These are phyloP conservation scores for Parazoanthus atlanticus DNA, from an alignment of 92 coral and sea anemone genomes.

Conservation along the genomic window DNA sequence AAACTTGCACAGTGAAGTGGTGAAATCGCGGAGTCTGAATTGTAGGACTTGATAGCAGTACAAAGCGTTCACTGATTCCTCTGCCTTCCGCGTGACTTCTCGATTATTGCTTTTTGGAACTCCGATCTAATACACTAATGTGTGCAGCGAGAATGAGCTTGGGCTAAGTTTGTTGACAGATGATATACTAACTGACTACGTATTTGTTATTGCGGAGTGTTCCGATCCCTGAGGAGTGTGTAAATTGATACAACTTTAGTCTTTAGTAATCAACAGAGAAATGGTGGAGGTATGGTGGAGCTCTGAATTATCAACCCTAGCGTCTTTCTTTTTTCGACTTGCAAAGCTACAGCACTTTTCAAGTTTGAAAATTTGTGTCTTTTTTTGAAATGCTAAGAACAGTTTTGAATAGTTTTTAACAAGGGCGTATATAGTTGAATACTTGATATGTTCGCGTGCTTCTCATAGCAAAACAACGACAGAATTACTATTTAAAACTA, in stretches of 20 bases:
- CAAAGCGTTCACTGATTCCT: too few species aligned
- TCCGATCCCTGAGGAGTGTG: too few species aligned
- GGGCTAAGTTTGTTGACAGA: neutral
- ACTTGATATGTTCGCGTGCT: neutral
- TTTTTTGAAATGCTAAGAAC: too few species aligned
- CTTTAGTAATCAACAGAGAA: neutral
- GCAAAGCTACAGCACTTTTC: neutral
- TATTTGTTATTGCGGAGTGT: too few species aligned
- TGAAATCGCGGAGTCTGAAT: too few species aligned
- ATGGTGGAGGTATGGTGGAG: too few species aligned
- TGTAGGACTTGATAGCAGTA: too few species aligned
- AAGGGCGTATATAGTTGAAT: neutral
- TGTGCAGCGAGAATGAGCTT: neutral
- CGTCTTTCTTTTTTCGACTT: too few species aligned
- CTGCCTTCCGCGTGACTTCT: neutral
- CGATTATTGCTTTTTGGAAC: neutral
- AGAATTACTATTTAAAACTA: neutral
- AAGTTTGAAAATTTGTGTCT: too few species aligned
- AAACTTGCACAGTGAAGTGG: too few species aligned
- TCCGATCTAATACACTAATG: neutral
- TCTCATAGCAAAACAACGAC: neutral
- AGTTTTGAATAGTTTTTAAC: neutral
- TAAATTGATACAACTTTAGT: neutral
- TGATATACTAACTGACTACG: neutral
- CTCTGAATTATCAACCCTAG: neutral